A percentile compares a stretch with the other conserved stretches of the same genome.
phyloP scores from a whole-genome alignment of 2,888 invertebrate genomes.

The Podabrus alpinus region DNA sequence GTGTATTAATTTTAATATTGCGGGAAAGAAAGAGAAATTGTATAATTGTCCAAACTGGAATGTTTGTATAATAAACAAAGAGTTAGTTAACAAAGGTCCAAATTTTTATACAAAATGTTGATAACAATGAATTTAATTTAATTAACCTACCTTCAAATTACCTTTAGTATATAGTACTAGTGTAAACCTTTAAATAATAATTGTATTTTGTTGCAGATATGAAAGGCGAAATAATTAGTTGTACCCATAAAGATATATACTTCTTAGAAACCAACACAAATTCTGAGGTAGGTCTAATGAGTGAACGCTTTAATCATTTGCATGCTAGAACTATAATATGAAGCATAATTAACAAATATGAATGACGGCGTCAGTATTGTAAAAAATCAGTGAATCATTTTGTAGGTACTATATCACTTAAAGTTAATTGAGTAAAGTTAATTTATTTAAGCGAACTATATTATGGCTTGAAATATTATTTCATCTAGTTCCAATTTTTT shows the following conservation, averaged over 20 bases:
- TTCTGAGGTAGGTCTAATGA: constrained; percentile 46
- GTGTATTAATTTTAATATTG: neutral
- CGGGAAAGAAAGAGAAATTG: neutral
- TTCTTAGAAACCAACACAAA: constrained; percentile 52
- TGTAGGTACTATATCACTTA: neutral
- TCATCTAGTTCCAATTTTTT: neutral
- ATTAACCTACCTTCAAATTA: neutral
- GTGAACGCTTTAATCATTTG: constrained; percentile 5
- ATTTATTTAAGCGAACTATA: neutral
- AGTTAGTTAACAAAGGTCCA: neutral
- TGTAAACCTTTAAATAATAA: neutral
- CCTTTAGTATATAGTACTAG: neutral
- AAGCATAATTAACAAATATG: no score
- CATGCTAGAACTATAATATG: neutral
- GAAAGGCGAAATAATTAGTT: constrained; percentile 51
- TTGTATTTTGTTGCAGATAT: constrained; percentile 41
- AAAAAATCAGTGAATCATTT: no score
- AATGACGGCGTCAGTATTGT: no score
- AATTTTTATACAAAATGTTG: neutral
- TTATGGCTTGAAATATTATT: neutral
- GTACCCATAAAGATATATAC: constrained; percentile 50
- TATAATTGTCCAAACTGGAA: neutral
- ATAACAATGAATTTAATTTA: neutral
- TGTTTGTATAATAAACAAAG: neutral
- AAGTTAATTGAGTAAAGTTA: neutral